Evolutionary conservation across 2,113 vertebrate genomes (phyloP), one percentile per base, ranked within the genome.

Genomic region (Lepisosteus osseus): DNA sequence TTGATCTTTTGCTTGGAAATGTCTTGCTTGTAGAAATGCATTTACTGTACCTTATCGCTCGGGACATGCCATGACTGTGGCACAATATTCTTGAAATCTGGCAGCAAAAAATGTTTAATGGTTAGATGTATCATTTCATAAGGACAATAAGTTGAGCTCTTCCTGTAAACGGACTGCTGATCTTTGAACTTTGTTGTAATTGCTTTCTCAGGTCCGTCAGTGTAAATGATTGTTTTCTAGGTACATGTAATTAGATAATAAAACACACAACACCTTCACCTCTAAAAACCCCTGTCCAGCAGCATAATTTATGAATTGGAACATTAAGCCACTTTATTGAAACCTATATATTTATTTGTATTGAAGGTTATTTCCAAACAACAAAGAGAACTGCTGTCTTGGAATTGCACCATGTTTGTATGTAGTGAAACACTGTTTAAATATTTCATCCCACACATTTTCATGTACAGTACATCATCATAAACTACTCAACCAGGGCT

Each of bases 171-270:
- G 17, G n/a, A 62, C 14, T 65, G 62, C 62, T 43, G 62, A 65
- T 65, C 62, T 65, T 65, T 65, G 62, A 65, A 65, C 62, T 65
- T 65, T 40, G 29, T 40, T 65, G 62, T 65, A 65, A 65, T 65
- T 65, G 62, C 62, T 65, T 65, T 65, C 62, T 43, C 62, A 29
- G 62, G 41, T 65, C 62, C 41, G 62, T 29, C 62, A 65, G 29
- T 65, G 29, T 65, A 65, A 65, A 41, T 15, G 41, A 65, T 65
- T 65, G 17, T 15, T 65, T 65, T 65, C 6, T 15, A 65, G 62
- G 29, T 65, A 65, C 5, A 65, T 40, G 7, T 65, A 65, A 65
- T 65, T 29, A 65, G 62, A 65, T 41, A 65, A 65, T 65, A 65
- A 65, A 65, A 40, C 3, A 65, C 17, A 65, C 7, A 9, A 29